These are phyloP conservation scores for Scaptomyza flava DNA, from an alignment of 2,888 invertebrate species.

Conservation along the genomic window DNA sequence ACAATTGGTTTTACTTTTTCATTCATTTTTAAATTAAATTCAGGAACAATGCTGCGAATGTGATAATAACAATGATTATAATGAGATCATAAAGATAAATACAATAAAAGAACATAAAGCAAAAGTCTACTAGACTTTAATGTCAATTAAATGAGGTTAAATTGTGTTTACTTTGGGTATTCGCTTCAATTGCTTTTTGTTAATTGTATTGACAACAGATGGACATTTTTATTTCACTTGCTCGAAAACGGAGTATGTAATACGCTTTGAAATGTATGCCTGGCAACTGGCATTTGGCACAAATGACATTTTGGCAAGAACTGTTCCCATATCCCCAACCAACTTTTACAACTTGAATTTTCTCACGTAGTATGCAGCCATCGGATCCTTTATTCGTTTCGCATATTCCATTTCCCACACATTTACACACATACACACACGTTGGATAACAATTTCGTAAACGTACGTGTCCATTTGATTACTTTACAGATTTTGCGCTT, in stretches of 20 bases:
- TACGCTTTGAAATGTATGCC: conserved; percentile 6
- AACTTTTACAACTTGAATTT: conserved; percentile 41
- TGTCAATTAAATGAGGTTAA: conserved; percentile 59
- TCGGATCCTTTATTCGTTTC: conserved; percentile 51
- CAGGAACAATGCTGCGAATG: conserved; percentile 65
- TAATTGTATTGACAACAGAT: conserved; percentile 33
- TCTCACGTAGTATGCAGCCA: conserved; percentile 59
- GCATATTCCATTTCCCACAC: conserved; percentile 48
- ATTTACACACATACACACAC: conserved; percentile 26
- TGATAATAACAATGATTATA: conserved; percentile 65
- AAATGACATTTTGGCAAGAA: conserved; percentile 10
- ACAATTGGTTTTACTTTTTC: conserved; percentile 42
- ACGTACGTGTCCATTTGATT: conserved; percentile 76
- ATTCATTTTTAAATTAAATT: conserved; percentile 69
- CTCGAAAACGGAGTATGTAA: background rate
- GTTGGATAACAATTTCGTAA: conserved; percentile 40
- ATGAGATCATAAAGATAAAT: conserved; percentile 62
- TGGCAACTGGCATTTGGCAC: conserved; percentile 47
- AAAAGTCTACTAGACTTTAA: conserved; percentile 54
- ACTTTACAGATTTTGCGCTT: conserved; percentile 73
- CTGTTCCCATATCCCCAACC: background rate
- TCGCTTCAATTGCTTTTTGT: conserved; percentile 50
- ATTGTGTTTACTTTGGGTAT: conserved; percentile 42
- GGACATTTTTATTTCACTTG: conserved; percentile 8
- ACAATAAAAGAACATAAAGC: conserved; percentile 41